Evolutionary conservation across 2,888 invertebrate genomes (phyloP).

Genomic region (Volucella bombylans): DNA sequence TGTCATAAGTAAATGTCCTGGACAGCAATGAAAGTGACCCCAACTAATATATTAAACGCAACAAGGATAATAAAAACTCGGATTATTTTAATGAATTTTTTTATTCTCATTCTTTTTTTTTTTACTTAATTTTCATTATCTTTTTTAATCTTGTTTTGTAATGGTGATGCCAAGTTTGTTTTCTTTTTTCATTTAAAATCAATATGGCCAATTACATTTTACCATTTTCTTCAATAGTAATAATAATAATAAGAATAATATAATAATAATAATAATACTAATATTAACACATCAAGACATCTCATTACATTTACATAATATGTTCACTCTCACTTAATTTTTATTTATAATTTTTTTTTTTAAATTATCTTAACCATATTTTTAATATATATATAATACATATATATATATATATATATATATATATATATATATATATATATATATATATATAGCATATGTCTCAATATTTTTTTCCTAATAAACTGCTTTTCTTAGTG

Average conservation of each 20-base stretch:
- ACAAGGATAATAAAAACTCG: background rate
- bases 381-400: constrained; percentile 77
- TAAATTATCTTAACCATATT: constrained; percentile 76
- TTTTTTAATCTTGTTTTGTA: constrained; percentile 57
- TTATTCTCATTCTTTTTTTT: constrained; percentile 62
- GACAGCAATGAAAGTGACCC: too few species aligned
- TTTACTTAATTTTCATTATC: constrained; percentile 65
- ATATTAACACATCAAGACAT: constrained; percentile 77
- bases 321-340: constrained; percentile 62
- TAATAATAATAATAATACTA: constrained; percentile 75
- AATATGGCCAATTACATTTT: constrained; percentile 73
- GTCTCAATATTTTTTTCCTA: constrained; percentile 70
- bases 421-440: background rate
- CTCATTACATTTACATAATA: constrained; percentile 70
- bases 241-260: constrained; percentile 72
- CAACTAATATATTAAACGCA: too few species aligned
- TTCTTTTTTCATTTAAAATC: constrained; percentile 63
- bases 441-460: constrained; percentile 27
- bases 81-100: constrained; percentile 48
- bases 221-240: constrained; percentile 66
- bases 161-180: constrained; percentile 53
- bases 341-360: constrained; percentile 37
- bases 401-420: too few species aligned
- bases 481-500: constrained; percentile 75
- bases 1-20: too few species aligned